A percentile compares a stretch with the other conserved stretches of the same genome.
These are phyloP conservation scores for Botia almorhae DNA, from an alignment of 2,797 vertebrate genomes.

Conservation along the genomic window DNA sequence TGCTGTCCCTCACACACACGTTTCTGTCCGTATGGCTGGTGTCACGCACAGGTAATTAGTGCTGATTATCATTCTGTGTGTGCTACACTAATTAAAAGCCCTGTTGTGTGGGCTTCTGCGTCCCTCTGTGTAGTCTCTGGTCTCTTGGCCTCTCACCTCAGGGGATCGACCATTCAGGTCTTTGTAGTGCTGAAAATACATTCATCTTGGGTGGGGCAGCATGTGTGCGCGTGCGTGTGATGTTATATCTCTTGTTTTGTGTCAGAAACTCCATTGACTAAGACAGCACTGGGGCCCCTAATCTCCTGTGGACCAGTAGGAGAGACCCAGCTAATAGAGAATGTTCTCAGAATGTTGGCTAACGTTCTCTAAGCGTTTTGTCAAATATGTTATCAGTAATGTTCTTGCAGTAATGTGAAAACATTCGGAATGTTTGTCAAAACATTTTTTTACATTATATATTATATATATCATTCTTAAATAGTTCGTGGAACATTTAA, in stretches of 20 bases:
- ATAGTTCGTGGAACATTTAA: no score
- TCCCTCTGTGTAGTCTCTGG: constrained; percentile 59
- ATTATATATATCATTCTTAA: no score
- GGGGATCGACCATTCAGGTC: constrained; percentile 48
- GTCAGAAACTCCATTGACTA: constrained; percentile 24
- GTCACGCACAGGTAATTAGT: constrained; percentile 85
- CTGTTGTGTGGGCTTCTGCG: constrained; percentile 77
- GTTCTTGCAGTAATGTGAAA: no score
- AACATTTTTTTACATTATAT: no score
- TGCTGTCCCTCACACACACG: not conserved
- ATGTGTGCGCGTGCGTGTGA: constrained; percentile 34
- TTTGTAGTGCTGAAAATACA: constrained; percentile 42
- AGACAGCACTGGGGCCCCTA: not conserved
- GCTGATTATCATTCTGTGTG: constrained; percentile 84
- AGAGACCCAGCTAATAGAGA: no score
- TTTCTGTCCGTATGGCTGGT: constrained; percentile 70
- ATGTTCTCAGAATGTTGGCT: no score
- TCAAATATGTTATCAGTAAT: no score
- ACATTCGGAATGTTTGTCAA: no score
- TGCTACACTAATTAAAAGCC: constrained; percentile 86
- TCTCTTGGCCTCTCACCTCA: constrained; percentile 68
- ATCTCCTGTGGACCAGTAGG: not conserved
- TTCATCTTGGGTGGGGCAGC: constrained; percentile 29
- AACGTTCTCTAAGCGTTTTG: no score
- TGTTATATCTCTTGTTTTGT: not conserved